Percentiles rank a stretch among this genome's conserved stretches.
Conservation (phyloP, 2,797 vertebrate species). For the Rhabdomys pumilio region DNA sequence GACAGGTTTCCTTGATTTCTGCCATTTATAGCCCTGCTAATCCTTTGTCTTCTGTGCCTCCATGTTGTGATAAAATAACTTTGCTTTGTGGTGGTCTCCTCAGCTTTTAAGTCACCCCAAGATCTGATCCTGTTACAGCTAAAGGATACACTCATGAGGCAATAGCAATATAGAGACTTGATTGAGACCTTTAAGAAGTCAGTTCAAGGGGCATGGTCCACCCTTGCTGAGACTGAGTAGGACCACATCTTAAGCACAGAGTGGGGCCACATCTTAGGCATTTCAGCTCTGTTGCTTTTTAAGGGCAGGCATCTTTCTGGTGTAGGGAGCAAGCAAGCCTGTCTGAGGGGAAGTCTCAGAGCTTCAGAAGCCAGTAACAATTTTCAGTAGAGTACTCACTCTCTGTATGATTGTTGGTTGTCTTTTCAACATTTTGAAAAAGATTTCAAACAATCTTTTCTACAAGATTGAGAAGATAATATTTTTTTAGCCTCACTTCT, state of each 20-base stretch:
- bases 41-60: not conserved
- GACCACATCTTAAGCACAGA: not conserved
- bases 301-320: rapidly evolving
- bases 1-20: not conserved
- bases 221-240: not conserved
- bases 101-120: not conserved
- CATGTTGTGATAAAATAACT: not conserved
- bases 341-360: not conserved
- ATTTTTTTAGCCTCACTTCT: not conserved
- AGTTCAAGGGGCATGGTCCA: not conserved
- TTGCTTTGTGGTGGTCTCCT: not conserved
- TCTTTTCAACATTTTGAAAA: not conserved
- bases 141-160: not conserved
- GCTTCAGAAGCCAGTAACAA: not conserved
- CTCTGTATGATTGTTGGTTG: not conserved
- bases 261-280: not conserved
- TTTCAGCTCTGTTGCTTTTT: not conserved
- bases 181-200: not conserved
- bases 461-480: not conserved
- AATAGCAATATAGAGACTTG: not conserved
- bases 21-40: not conserved
- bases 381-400: not conserved
- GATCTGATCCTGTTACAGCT: not conserved
- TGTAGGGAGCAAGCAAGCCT: not conserved
- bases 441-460: too few relatives aligned